Evolutionary conservation across 2,888 invertebrate genomes (phyloP), one percentile per base, ranked within the genome.

Genomic region (Mayetiola destructor): DNA sequence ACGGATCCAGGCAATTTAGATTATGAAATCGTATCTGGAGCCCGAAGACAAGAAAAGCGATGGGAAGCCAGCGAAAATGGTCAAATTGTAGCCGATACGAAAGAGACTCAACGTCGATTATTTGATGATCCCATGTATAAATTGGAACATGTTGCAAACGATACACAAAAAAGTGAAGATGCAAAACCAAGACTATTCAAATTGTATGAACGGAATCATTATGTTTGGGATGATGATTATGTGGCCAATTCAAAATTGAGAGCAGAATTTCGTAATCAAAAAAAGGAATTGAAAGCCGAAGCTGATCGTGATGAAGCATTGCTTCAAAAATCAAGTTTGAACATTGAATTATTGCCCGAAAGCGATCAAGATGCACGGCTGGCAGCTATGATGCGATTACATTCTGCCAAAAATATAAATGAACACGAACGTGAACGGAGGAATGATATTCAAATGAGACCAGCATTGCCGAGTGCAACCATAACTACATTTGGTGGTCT

Each of bases 101-200:
- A 94, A 67, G 88, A 91, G 68, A 82, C 85, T 0, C 91, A 90
- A 65, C 88, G 89, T 64, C 80, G 85, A 59, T 73, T 99, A 59
- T 92, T 89, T 64, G 90, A 91, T 64, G 96, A 99, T 81, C 86
- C 97, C 6, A 99, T 99, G 99, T 99, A 87, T 70, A 92, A 89
- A 68, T 74, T 99, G 62, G 96, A 99, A 68, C 97, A 99, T 71
- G 87, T 87, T 56, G 81, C 82, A 0, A 84, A 85, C 55, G 96
- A 96, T 71, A 77, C 78, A 59, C 80, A 78, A 63, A 74, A 77
- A 16, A 83, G 85, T 0, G 84, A 82, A 63, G 77, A 77, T 60
- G 78, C 83, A 0, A 84, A 85, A 63, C 86, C 88, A 0, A 71
- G 81, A 12, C 72, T 99, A 0, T 82, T 84, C 10, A 78, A 79